Evolutionary conservation across 2,888 invertebrate species (phyloP), one percentile per base, ranked within the genome.

Genomic region (Drosophila mercatorum): DNA sequence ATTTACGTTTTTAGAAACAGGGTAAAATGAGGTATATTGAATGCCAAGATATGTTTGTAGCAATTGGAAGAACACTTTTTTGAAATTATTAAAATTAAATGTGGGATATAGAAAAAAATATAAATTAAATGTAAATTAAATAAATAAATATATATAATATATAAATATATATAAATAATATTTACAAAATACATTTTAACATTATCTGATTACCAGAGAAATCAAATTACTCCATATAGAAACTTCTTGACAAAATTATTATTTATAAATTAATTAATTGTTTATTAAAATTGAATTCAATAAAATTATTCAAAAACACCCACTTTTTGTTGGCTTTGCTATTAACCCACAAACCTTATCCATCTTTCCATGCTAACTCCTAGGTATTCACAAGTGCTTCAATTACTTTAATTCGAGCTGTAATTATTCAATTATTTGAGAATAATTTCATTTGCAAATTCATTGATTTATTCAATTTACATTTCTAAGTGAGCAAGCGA

Each of bases 401-500:
- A 22, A 36, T 22, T 17, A 34, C 11, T 34, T 11, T 17, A 34
- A 12, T 34, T n/a, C 2, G 1, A 10, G n/a, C 31, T 51, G 7
- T 40, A 41, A 41, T 55, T 41, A 55, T 41, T 55, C n/a, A 28
- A 28, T 41, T 41, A 41, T 17, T 31, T 17, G 22, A 7, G 17
- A 36, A 40, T 41, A 55, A 55, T 40, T 55, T 0, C 40, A 31
- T 55, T 55, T 28, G 22, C 2, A 55, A 31, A 41, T 41, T 31
- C 41, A 41, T 31, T 41, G 40, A 41, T 17, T 55, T 55, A 55
- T 55, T 41, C 10, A 55, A 55, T 41, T 38, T 28, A 28, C 11
- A 55, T 41, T 40, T 40, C 14, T 31, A n/a, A 47, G 11, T 46
- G 22, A 46, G 2, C 4, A 14, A 34, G 12, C 26, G 7, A 28